Evolutionary conservation across 2,113 vertebrate genomes (phyloP).

Genomic region (Mohoua ochrocephala): DNA sequence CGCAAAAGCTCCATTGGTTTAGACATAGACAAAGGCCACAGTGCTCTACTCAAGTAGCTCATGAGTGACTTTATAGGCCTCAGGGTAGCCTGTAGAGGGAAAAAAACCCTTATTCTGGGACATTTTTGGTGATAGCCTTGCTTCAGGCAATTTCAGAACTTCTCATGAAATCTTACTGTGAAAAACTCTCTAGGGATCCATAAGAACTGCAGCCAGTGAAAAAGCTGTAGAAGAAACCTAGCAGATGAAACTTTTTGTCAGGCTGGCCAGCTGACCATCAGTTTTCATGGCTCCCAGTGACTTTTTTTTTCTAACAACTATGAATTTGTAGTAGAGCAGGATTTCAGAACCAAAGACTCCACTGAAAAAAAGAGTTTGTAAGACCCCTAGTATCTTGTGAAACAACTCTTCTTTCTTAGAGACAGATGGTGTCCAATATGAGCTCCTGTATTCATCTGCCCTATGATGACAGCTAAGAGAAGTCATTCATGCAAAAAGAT

Average conservation of each 20-base stretch:
- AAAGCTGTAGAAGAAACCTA: background rate
- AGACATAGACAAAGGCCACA: background rate
- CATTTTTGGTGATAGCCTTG: background rate
- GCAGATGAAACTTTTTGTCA: background rate
- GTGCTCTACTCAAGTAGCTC: background rate
- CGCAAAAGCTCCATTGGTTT: background rate
- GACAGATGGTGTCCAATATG: background rate
- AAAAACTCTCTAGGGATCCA: background rate
- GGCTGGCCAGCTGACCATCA: background rate
- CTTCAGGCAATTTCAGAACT: background rate
- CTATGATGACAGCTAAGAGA: conserved; percentile 35
- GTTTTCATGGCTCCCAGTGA: background rate
- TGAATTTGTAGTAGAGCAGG: background rate
- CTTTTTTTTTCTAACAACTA: background rate
- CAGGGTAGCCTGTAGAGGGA: background rate
- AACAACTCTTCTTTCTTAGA: background rate
- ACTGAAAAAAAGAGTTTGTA: background rate
- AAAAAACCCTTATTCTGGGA: background rate
- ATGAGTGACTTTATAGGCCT: background rate
- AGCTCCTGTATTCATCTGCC: conserved; percentile 42
- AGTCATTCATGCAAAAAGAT: conserved; percentile 61
- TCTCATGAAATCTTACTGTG: background rate
- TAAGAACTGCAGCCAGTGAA: background rate
- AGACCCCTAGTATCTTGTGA: background rate
- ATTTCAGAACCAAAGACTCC: background rate